Evolutionary conservation across 2,113 vertebrate species (phyloP).

Genomic region (Istiophorus platypterus): DNA sequence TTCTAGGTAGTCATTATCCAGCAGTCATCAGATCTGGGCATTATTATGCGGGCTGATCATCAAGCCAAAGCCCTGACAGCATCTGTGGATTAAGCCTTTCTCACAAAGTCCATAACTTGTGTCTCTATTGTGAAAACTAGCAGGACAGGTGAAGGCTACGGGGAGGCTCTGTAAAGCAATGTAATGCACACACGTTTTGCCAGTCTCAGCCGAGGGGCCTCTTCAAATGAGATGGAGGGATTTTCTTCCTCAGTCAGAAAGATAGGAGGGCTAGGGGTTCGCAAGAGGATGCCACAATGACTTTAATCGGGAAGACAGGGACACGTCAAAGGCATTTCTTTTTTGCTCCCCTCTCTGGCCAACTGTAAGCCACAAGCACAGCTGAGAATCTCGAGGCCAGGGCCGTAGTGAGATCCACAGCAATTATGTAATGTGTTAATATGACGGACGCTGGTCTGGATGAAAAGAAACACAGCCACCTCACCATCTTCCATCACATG

Average conservation of each 20-base stretch:
- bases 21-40: constrained; percentile 16
- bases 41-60: constrained; percentile 25
- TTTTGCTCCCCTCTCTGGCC: constrained; percentile 40
- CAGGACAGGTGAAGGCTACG: constrained; percentile 43
- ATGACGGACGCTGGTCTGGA: constrained; percentile 47
- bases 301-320: constrained; percentile 42
- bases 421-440: constrained; percentile 68
- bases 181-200: constrained; percentile 18
- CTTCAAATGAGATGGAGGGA: constrained; percentile 14
- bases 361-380: constrained; percentile 48
- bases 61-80: not conserved
- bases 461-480: constrained; percentile 47
- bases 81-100: not conserved
- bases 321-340: constrained; percentile 36
- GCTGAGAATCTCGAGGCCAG: constrained; percentile 58
- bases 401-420: constrained; percentile 25
- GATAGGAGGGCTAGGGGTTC: constrained; percentile 11
- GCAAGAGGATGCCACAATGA: constrained; percentile 31
- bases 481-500: constrained; percentile 43
- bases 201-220: constrained; percentile 17
- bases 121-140: not conserved
- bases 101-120: not conserved
- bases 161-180: constrained; percentile 9
- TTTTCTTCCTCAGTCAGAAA: constrained; percentile 22
- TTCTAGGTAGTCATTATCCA: constrained; percentile 24